Evolutionary conservation across 2,113 vertebrate species (phyloP), one percentile per base, ranked within the genome.

Genomic region (Albula goreensis): DNA sequence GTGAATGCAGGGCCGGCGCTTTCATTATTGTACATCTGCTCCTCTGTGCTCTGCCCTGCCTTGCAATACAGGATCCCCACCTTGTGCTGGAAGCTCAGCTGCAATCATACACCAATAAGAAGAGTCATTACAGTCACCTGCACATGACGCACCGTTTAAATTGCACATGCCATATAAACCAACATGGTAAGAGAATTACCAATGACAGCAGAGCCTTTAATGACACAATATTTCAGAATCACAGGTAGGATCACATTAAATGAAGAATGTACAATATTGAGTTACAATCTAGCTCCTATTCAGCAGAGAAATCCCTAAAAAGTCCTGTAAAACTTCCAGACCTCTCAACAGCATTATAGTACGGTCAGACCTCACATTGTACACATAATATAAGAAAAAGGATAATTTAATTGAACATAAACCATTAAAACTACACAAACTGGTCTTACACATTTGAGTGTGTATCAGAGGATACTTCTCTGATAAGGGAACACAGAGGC

Each of bases 11-110:
- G 95, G n/a, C 96, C 96, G 7, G 95, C 95, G 1, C 93, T 94
- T 91, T 97, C 96, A 0, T 97, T 97, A 89, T 97, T 97, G 83
- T 97, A 97, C 96, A 97, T 97, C 86, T 97, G 96, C 88, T 97
- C 97, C 88, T 97, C 97, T 0, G 96, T 96, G 92, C 96, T 95
- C 91, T 97, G 96, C 78, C 95, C 96, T 2, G 96, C 94, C 92
- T 94, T 95, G 92, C 97, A 97, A 90, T 96, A 96, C 60, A 97
- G 93, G 90, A 97, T 94, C 79, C 97, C 97, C 63, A 97, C 94
- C 90, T 97, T 97, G 92, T 97, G 97, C 83, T 97, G 97, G 92
- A 96, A 97, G 90, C 96, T 97, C 91, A 97, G 92, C 97, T 97
- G 93, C 86, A 96, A 93, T 70, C 22, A n/a, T 22, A 70, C 17